Conservation (phyloP, 23 tunicate genomes). For the Corella eumyota region DNA sequence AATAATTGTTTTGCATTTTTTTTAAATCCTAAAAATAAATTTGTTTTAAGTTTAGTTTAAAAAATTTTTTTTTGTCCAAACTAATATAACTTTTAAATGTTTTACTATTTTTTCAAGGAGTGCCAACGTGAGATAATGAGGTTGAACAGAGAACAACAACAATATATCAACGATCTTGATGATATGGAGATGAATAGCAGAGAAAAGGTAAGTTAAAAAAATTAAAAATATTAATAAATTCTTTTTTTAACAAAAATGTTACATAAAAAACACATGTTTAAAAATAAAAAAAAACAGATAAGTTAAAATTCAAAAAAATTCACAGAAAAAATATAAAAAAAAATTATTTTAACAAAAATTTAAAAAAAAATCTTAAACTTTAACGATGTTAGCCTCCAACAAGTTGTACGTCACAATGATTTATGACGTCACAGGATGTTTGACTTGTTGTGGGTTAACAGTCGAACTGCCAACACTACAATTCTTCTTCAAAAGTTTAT, state of each 20-base stretch:
- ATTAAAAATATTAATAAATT: too few relatives aligned
- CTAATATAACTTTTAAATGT: not conserved
- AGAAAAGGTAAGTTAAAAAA: conserved; percentile 44
- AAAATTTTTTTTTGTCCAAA: not conserved
- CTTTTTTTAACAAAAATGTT: too few relatives aligned
- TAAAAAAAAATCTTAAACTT: too few relatives aligned
- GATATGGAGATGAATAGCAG: conserved; percentile 12
- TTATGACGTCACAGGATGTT: conserved; percentile 12
- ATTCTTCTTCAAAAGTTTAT: too few relatives aligned
- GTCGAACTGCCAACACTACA: conserved; percentile 1
- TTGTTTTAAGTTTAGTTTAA: not conserved
- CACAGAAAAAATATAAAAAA: too few relatives aligned
- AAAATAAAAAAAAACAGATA: too few relatives aligned
- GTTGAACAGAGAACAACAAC: conserved; percentile 20
- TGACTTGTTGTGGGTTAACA: conserved; percentile 16
- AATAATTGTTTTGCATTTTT: too few relatives aligned
- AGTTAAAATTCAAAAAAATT: too few relatives aligned
- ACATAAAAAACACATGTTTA: too few relatives aligned
- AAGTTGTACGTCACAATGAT: conserved; percentile 7
- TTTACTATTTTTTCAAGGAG: conserved; percentile 9
- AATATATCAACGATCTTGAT: conserved; percentile 23
- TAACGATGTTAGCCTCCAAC: too few relatives aligned
- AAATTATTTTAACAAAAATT: too few relatives aligned
- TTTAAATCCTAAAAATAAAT: too few relatives aligned
- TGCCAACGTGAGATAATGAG: conserved; percentile 29